These are phyloP conservation scores for Mercenaria mercenaria DNA, from an alignment of 1,140 invertebrate genomes.

Conservation along the genomic window DNA sequence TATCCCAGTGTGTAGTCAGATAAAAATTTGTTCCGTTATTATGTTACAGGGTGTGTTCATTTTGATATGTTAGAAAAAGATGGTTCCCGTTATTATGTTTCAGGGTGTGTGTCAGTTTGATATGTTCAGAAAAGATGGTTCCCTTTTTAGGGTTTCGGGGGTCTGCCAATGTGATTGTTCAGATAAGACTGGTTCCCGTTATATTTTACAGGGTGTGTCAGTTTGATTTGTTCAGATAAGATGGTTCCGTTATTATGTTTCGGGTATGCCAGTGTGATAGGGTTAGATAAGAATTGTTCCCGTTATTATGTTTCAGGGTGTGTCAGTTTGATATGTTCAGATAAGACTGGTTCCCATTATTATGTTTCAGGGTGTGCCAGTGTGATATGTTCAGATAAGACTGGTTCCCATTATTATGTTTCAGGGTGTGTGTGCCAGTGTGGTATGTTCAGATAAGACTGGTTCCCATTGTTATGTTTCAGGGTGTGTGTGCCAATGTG, in stretches of 20 bases:
- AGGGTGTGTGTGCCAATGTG: constrained; percentile 98
- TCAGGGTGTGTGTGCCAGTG: constrained; percentile 98
- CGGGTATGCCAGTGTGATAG: no score
- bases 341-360: neutral
- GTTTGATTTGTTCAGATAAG: no score
- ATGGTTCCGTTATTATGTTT: no score
- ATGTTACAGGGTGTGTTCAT: constrained; percentile 94
- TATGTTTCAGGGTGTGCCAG: constrained; percentile 94
- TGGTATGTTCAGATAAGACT: constrained; percentile 99
- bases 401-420: constrained; percentile 93
- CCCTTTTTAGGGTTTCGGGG: no score
- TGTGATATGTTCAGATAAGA: constrained; percentile 99
- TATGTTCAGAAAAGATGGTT: constrained; percentile 87
- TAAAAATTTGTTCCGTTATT: constrained; percentile 97
- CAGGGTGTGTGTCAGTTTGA: constrained; percentile 98
- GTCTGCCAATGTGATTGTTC: no score
- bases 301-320: neutral
- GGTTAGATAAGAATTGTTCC: neutral
- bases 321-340: neutral
- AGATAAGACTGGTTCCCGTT: no score
- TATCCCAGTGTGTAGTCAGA: constrained; percentile 99
- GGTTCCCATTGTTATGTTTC: constrained; percentile 87
- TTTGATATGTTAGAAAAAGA: constrained; percentile 99
- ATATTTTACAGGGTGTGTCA: no score
- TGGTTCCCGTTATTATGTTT: constrained; percentile 87